Evolutionary conservation across 2,797 vertebrate species (phyloP).

Genomic region (Malurus leucopterus): DNA sequence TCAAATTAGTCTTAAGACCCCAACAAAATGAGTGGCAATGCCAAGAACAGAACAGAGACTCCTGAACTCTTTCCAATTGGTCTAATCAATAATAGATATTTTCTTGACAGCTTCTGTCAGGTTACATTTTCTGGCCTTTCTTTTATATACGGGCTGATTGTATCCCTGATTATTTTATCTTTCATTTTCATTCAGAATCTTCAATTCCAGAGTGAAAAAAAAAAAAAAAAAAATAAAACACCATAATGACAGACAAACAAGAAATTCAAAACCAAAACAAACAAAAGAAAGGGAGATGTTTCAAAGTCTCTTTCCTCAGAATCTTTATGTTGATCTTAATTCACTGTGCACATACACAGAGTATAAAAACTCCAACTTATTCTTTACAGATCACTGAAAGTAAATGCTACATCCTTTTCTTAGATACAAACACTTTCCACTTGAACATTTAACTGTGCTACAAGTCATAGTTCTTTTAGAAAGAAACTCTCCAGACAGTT

Average conservation of each 20-base stretch:
- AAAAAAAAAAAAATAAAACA: neutral
- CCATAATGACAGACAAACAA: neutral
- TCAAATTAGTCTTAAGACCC: neutral
- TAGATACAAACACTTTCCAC: neutral
- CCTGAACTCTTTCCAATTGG: neutral
- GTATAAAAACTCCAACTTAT: neutral
- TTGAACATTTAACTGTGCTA: neutral
- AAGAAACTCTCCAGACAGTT: neutral
- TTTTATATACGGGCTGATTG: no score
- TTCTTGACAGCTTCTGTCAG: neutral
- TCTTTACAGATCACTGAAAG: neutral
- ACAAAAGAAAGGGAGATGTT: accelerated
- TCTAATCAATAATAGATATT: neutral
- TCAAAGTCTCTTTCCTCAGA: neutral
- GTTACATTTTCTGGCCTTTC: neutral
- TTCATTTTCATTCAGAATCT: no score
- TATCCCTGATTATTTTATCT: no score
- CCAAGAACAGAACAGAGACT: neutral
- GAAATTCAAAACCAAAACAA: neutral
- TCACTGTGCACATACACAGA: neutral
- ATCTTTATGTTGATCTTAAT: neutral
- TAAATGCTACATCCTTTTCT: neutral
- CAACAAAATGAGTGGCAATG: neutral
- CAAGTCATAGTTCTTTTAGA: neutral
- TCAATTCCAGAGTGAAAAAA: no score